These are phyloP conservation scores for Criorhina ranunculi DNA, from an alignment of 2,888 invertebrate genomes.

Conservation along the genomic window DNA sequence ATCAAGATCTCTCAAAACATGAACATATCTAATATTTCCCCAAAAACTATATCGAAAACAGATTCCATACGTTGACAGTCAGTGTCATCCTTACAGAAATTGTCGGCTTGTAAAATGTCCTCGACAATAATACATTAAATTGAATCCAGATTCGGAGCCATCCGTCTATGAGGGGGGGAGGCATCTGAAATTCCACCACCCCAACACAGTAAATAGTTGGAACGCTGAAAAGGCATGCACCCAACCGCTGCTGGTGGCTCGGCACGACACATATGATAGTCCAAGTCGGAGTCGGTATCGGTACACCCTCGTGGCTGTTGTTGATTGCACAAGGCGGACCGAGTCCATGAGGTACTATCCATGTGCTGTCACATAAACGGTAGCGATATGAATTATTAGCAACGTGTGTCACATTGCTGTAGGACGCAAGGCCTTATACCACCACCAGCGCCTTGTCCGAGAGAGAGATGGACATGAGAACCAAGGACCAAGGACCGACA, in stretches of 20 bases:
- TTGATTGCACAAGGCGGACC: conserved; percentile 32
- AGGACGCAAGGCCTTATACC: conserved; percentile 21
- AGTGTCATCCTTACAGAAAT: conserved; percentile 38
- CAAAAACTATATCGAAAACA: conserved; percentile 62
- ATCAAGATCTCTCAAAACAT: conserved; percentile 36
- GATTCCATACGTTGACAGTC: conserved; percentile 13
- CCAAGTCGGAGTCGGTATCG: conserved; percentile 17
- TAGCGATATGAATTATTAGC: conserved; percentile 72
- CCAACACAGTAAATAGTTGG: conserved; percentile 14
- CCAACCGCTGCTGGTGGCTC: conserved; percentile 2
- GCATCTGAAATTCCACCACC: conserved; percentile 43
- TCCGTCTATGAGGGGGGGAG: conserved; percentile 38
- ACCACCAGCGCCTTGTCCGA: background rate
- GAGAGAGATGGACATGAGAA: conserved; percentile 6
- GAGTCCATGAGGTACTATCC: conserved; percentile 5
- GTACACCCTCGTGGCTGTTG: conserved; percentile 44
- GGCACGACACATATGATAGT: conserved; percentile 17
- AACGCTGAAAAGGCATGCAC: conserved; percentile 29
- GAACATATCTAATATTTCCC: conserved; percentile 17
- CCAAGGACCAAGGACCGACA: conserved; percentile 22
- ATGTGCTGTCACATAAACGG: conserved; percentile 51
- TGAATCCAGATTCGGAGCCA: conserved; percentile 66
- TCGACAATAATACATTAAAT: conserved; percentile 72
- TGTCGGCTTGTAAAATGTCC: conserved; percentile 61
- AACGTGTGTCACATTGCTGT: conserved; percentile 59